phyloP scores from a whole-genome alignment of 2,113 vertebrate genomes.

The Aviceda subcristata region DNA sequence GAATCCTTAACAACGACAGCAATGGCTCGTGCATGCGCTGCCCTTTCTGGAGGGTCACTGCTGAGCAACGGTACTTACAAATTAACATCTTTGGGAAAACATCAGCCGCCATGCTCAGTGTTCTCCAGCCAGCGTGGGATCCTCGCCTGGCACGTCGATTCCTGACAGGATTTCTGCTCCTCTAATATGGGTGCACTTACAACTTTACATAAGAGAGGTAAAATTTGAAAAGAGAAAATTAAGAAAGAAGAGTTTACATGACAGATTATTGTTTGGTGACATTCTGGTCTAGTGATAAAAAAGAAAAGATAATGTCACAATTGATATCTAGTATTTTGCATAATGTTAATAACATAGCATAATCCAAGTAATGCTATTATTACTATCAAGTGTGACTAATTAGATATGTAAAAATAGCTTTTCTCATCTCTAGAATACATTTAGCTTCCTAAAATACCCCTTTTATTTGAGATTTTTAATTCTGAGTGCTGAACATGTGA shows the following conservation, averaged over 20 bases:
- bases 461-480: constrained; percentile 42
- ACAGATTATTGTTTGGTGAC: constrained; percentile 13
- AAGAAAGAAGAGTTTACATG: background rate
- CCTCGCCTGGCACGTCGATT: rapidly evolving
- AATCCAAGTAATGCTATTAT: constrained; percentile 9
- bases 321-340: constrained; percentile 9
- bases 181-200: background rate
- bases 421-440: constrained; percentile 18
- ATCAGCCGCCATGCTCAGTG: background rate
- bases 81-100: background rate
- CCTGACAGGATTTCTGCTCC: background rate
- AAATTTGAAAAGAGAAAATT: background rate
- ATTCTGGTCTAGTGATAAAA: background rate
- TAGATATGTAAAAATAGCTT: constrained; percentile 26
- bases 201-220: background rate
- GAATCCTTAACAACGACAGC: background rate
- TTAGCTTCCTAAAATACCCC: constrained; percentile 17
- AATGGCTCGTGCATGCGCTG: background rate
- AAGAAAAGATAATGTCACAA: background rate
- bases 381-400: constrained; percentile 53
- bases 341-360: constrained; percentile 36
- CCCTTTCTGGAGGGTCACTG: background rate
- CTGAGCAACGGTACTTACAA: background rate
- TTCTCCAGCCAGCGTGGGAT: background rate
- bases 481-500: background rate